Conservation (phyloP, 2,797 vertebrate genomes). For the Sebastes steindachneri region DNA sequence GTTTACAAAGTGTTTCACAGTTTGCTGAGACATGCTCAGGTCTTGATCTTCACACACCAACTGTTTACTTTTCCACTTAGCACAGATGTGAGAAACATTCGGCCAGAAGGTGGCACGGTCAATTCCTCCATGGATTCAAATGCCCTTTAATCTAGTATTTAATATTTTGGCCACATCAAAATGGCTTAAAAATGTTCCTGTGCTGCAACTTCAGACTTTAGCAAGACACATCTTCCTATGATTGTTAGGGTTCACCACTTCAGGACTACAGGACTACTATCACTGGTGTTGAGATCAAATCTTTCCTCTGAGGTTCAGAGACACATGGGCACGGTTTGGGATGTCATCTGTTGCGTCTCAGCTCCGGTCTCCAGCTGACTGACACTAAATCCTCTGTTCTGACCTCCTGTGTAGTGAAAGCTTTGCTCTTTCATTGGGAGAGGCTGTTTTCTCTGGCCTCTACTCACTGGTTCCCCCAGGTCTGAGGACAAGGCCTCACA, state of each 20-base stretch:
- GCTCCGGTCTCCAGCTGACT: conserved; percentile 17
- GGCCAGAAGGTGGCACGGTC: conserved; percentile 45
- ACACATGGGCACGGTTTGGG: neutral
- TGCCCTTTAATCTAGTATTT: neutral
- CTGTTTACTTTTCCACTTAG: conserved; percentile 60
- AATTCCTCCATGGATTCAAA: neutral
- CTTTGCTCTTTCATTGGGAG: conserved; percentile 22
- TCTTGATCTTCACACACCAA: conserved; percentile 36
- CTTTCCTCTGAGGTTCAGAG: neutral
- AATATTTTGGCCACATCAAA: neutral
- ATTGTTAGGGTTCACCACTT: neutral
- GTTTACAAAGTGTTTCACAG: conserved; percentile 31
- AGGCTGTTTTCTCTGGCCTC: conserved; percentile 49
- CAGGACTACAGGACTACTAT: neutral
- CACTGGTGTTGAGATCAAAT: neutral
- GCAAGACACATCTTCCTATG: neutral
- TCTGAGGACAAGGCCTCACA: conserved; percentile 31
- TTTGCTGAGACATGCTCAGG: conserved; percentile 50
- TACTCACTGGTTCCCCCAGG: neutral
- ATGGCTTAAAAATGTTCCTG: neutral
- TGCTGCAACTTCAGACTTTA: too few species aligned
- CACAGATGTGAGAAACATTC: conserved; percentile 38
- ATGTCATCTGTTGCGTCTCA: conserved; percentile 25
- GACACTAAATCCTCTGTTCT: conserved; percentile 25
- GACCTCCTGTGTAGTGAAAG: conserved; percentile 32